Conservation (phyloP, 2,888 invertebrate genomes). For the Sarcophaga carnaria region DNA sequence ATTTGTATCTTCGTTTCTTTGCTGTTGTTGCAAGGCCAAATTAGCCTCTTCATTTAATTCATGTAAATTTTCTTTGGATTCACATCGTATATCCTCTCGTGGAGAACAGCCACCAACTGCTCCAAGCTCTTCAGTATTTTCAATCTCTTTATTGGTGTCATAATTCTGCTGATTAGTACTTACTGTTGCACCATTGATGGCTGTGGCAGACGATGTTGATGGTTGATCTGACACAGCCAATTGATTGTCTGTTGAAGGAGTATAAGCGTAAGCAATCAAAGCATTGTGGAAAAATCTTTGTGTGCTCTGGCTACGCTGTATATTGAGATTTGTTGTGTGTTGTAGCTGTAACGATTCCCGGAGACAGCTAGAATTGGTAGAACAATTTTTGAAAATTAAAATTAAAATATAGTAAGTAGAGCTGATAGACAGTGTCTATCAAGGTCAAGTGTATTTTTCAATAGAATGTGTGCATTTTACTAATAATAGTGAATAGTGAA, state of each 20-base stretch:
- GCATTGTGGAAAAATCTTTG: conserved; percentile 79
- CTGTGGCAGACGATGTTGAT: conserved; percentile 50
- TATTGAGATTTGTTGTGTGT: conserved; percentile 82
- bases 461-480: too few relatives aligned
- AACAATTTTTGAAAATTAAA: background rate
- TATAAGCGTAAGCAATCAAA: conserved; percentile 71
- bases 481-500: too few relatives aligned
- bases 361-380: conserved; percentile 77
- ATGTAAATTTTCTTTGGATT: conserved; percentile 73
- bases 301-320: conserved; percentile 82
- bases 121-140: conserved; percentile 71
- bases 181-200: conserved; percentile 11
- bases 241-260: conserved; percentile 51
- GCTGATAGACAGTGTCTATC: too few relatives aligned
- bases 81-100: conserved; percentile 55
- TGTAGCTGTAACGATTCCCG: conserved; percentile 81
- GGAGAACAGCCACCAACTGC: conserved; percentile 67
- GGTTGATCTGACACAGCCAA: conserved; percentile 30
- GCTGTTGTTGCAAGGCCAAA: conserved; percentile 72
- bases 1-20: conserved; percentile 68
- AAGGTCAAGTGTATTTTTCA: too few relatives aligned
- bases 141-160: conserved; percentile 78
- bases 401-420: too few relatives aligned
- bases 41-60: conserved; percentile 74
- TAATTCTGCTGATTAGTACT: conserved; percentile 71